A percentile compares a stretch with the other conserved stretches of the same genome.
phyloP scores from a whole-genome alignment of 1,140 invertebrate species.

The Pseudoatta argentina region DNA sequence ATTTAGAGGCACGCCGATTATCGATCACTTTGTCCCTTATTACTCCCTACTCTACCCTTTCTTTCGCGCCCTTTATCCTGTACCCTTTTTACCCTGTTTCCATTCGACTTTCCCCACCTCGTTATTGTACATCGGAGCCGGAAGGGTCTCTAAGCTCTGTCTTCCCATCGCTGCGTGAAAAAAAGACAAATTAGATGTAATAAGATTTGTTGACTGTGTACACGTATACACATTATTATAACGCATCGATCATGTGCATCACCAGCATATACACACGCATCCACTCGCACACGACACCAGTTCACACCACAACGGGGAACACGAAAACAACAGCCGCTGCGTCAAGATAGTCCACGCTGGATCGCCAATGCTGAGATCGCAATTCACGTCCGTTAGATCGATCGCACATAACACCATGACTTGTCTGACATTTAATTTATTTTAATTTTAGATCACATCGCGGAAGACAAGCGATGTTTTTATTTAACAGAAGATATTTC shows the following conservation, averaged over 20 bases:
- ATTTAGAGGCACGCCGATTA: constrained; percentile 39
- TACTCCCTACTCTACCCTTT: not conserved
- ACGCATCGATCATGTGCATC: constrained; percentile 72
- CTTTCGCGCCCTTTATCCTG: not conserved
- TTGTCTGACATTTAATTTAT: too few relatives aligned
- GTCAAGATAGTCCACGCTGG: constrained; percentile 72
- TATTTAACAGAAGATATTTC: not conserved
- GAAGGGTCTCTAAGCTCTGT: constrained; percentile 85
- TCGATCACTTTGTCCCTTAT: constrained; percentile 31
- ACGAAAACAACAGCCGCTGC: constrained; percentile 64
- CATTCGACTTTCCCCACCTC: constrained; percentile 40
- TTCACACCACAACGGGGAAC: constrained; percentile 29
- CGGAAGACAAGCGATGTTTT: not conserved
- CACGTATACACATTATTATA: constrained; percentile 82
- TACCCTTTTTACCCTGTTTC: constrained; percentile 3
- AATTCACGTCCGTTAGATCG: constrained; percentile 5
- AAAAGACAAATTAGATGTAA: constrained; percentile 84
- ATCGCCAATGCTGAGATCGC: constrained; percentile 69
- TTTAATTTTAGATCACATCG: not conserved
- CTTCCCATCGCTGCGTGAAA: constrained; percentile 86
- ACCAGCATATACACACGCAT: constrained; percentile 69
- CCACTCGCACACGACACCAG: constrained; percentile 32
- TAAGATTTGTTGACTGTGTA: constrained; percentile 86
- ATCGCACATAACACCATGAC: not conserved
- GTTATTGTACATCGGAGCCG: constrained; percentile 82